These are phyloP conservation scores for Lithophane ornitopus DNA, from an alignment of 2,888 invertebrate species.

Conservation along the genomic window DNA sequence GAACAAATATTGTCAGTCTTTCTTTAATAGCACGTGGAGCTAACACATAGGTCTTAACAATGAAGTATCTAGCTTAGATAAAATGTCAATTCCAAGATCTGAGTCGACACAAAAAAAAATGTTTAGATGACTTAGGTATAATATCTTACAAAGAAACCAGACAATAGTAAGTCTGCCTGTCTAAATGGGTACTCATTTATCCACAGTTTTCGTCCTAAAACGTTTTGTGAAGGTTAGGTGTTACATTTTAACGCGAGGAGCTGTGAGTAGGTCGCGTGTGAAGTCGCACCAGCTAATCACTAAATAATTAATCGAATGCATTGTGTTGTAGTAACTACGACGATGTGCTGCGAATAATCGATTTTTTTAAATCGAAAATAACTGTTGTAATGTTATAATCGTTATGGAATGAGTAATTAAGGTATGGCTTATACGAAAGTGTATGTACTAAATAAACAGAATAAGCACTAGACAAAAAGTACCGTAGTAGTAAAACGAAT, in stretches of 20 bases:
- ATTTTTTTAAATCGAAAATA: conserved; percentile 10
- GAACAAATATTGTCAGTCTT: neutral
- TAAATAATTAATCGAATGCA: conserved; percentile 44
- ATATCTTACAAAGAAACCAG: conserved; percentile 16
- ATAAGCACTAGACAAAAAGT: neutral
- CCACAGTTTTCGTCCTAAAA: conserved; percentile 8
- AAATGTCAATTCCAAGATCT: conserved; percentile 14
- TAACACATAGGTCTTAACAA: conserved; percentile 1
- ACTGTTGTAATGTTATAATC: neutral
- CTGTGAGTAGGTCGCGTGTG: conserved; percentile 6
- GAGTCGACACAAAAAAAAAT: neutral
- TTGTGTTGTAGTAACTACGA: conserved; percentile 13
- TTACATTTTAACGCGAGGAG: conserved; percentile 13
- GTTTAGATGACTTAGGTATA: conserved; percentile 10
- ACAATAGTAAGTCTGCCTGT: conserved; percentile 7
- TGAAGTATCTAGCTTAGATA: neutral
- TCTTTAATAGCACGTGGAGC: neutral
- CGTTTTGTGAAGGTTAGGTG: neutral
- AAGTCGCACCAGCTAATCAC: conserved; percentile 4
- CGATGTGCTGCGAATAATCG: conserved; percentile 11
- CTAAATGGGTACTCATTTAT: neutral
- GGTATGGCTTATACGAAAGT: neutral
- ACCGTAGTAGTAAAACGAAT: too few species aligned
- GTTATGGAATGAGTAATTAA: neutral
- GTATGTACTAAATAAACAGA: neutral